Base-by-base conservation (phyloP, 92 coral and sea anemone species). In the Bergia sp. region DNA sequence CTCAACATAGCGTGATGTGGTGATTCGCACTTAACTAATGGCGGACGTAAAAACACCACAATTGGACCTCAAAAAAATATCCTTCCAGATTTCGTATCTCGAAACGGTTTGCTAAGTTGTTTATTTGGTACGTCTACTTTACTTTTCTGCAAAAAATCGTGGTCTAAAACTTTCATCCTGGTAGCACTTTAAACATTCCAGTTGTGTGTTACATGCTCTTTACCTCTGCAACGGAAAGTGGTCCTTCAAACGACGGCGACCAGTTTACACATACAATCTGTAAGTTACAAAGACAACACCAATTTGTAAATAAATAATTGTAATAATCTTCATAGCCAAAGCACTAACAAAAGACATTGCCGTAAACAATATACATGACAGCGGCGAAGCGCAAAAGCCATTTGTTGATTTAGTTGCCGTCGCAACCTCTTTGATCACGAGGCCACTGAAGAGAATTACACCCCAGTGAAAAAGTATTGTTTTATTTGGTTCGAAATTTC, bases 211-310 rank as follows among this genome's bases (percentile, higher is more conserved):
- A 79, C 2, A 53, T 50, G 36, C 44, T 38, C 23, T 80, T 61
- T 90, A 95, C 98, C 98, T 95, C 98, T 15, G 92, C 92, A 23
- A 93, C 98, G 37, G 85, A 86, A n/a, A 92, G 88, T 43, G 98
- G 91, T 1, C 98, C 98, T 74, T 95, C 98, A 90, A 95, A 95
- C 18, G 98, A 78, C 45, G 98, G 98, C 16, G 98, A 82, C 98
- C 98, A 95, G n/a, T 89, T 95, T 37, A 93, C 92, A 53, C 90
- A 90, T 20, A 95, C 96, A 77, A 95, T 90, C 98, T 95, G 45
- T 6, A 80, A 37, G 58, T 44, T 8, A 43, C 2, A 81, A 55
- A 73, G 23, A 57, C 2, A 37, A 80, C 3, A 36, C 38, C 66
- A 23, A 13, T 3, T 40, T 38, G 50, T 12, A 38, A 69, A 69